Base-by-base conservation (phyloP, 2,888 invertebrate species). In the Ichneumoninae sp. region DNA sequence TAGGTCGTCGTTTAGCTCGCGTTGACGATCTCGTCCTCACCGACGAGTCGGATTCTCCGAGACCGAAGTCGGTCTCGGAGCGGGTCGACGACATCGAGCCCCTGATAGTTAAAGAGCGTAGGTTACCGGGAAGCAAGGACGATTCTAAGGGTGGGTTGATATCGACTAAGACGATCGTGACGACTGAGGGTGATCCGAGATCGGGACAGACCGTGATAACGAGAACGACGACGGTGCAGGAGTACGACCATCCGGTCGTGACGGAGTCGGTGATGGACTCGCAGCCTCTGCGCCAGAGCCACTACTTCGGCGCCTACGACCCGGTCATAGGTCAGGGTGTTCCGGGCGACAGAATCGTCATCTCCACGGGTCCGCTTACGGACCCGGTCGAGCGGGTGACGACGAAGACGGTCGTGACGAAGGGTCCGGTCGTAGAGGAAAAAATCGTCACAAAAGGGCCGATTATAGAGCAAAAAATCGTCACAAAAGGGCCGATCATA, bases 1-100 rank as follows among this genome's bases (percentile, higher is more conserved):
- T 93, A 90, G 92, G 90, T 87, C 86, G 90, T 76, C 85, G 81
- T 86, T 87, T 88, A 70, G 81, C 85, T 86, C 88, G 87, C 36
- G 83, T 89, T 22, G 85, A 82, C 60, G 78, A 83, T 47, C 79
- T 66, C 36, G 66, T 86, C 66, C 30, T 85, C 52, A 63, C 54
- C 47, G 83, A 88, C 44, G 81, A 80, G 33, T 66, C 80, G n/a
- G 81, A 78, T n/a, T 80, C 30, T 47, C 79, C 75, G 75, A 74
- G 77, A 68, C 26, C 30, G 0, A 13, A 30, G 16, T 54, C 84
- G 44, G 57, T 50, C 7, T 3, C 33, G 4, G 50, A 19, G 60
- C 66, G 10, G 50, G 69, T 80, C 73, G 80, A 65, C n/a, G 86
- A 79, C 16, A 47, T 88, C 60, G 92, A 93, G 63, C 89, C 92